phyloP scores from a whole-genome alignment of 2,888 invertebrate species.

The Troides helena region DNA sequence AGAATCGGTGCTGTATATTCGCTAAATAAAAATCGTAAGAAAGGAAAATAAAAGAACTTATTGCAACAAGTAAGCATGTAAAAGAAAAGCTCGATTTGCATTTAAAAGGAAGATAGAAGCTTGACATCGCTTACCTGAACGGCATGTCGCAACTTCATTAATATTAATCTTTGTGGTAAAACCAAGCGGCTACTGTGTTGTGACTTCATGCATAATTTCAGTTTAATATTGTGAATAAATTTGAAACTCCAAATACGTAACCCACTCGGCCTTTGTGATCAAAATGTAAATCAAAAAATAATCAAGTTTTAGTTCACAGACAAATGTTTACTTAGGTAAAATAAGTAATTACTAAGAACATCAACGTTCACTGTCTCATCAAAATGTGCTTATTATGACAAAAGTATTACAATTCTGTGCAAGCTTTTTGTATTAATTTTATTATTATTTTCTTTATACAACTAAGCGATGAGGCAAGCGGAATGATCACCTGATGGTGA shows the following conservation, averaged over 20 bases:
- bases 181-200: constrained; percentile 61
- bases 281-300: constrained; percentile 19
- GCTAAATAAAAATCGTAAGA: neutral
- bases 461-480: too few relatives aligned
- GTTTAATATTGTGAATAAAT: constrained; percentile 60
- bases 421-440: too few relatives aligned
- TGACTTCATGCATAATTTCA: constrained; percentile 71
- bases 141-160: constrained; percentile 73
- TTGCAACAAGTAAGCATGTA: constrained; percentile 28
- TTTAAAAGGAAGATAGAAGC: constrained; percentile 67
- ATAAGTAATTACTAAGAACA: too few relatives aligned
- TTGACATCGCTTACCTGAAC: constrained; percentile 50
- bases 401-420: too few relatives aligned
- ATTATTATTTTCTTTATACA: too few relatives aligned
- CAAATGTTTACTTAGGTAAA: too few relatives aligned
- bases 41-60: constrained; percentile 10
- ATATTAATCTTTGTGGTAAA: constrained; percentile 69
- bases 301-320: neutral
- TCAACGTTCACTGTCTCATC: too few relatives aligned
- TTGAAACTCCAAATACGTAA: constrained; percentile 57
- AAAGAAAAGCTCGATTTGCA: constrained; percentile 58
- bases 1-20: too few relatives aligned
- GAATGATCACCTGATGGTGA: too few relatives aligned
- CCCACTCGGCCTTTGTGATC: constrained; percentile 21
- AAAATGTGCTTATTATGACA: too few relatives aligned